Conservation (phyloP, 1,140 invertebrate genomes). For the Aporrectodea caliginosa region DNA sequence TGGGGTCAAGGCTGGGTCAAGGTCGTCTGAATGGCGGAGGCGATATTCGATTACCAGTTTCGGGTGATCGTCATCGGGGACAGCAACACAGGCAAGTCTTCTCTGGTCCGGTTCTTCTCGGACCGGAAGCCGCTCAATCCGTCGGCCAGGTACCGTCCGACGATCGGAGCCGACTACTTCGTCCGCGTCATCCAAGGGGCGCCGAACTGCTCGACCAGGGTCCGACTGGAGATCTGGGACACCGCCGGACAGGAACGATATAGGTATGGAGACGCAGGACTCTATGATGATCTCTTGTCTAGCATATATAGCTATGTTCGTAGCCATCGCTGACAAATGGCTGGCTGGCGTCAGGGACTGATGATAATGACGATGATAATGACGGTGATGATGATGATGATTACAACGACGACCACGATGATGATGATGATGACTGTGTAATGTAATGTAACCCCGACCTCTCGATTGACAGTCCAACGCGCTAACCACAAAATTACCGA, state of each 20-base stretch:
- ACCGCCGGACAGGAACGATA: not conserved
- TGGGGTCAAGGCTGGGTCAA: too few relatives aligned
- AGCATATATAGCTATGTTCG: too few relatives aligned
- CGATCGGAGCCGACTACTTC: conserved; percentile 9
- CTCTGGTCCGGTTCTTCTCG: not conserved
- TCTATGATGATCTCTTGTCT: too few relatives aligned
- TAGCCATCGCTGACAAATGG: too few relatives aligned
- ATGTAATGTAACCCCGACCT: too few relatives aligned
- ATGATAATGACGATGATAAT: too few relatives aligned
- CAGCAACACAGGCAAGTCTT: conserved; percentile 6
- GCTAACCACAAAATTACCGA: too few relatives aligned
- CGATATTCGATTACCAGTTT: conserved; percentile 19
- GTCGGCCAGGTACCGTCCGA: not conserved
- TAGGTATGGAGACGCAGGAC: not conserved
- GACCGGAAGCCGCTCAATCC: not conserved
- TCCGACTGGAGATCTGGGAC: not conserved
- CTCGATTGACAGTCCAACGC: too few relatives aligned
- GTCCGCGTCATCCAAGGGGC: not conserved
- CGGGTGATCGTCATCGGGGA: conserved; percentile 10
- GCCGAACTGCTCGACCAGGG: not conserved
- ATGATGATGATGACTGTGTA: too few relatives aligned
- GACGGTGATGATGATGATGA: too few relatives aligned
- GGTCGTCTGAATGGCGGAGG: not conserved
- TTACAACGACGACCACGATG: too few relatives aligned
- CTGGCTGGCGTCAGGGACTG: too few relatives aligned